phyloP scores from a whole-genome alignment of 2,797 vertebrate species.

The Centroberyx gerrardi region DNA sequence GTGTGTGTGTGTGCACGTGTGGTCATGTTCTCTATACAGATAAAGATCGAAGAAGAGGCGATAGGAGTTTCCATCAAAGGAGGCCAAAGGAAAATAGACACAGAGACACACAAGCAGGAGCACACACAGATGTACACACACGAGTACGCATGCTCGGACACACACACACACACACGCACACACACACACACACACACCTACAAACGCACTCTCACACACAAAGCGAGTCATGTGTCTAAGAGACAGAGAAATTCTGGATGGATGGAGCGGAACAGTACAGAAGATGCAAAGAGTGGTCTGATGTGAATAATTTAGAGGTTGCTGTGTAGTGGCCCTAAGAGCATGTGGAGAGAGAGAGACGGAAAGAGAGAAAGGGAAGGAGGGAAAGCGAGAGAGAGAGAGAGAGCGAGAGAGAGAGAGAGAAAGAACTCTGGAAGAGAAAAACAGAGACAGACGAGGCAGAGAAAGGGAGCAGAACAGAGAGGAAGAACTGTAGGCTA shows the following conservation, averaged over 20 bases:
- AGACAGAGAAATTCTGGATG: slow-evolving; percentile 71
- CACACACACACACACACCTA: slow-evolving; percentile 9
- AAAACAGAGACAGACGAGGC: slow-evolving; percentile 30
- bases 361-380: slow-evolving; percentile 18
- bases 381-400: slow-evolving; percentile 5
- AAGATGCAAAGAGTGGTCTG: slow-evolving; percentile 79
- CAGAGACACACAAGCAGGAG: slow-evolving; percentile 30
- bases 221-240: slow-evolving; percentile 44
- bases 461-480: slow-evolving; percentile 28
- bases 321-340: slow-evolving; percentile 74
- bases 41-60: slow-evolving; percentile 32
- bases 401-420: slow-evolving; percentile 7
- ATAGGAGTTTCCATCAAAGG: slow-evolving; percentile 36
- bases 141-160: slow-evolving; percentile 12
- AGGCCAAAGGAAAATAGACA: slow-evolving; percentile 58
- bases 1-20: not conserved
- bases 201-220: slow-evolving; percentile 3
- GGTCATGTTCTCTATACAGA: slow-evolving; percentile 35
- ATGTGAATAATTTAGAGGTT: slow-evolving; percentile 82
- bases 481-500: slow-evolving; percentile 47
- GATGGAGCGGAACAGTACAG: slow-evolving; percentile 68
- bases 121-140: slow-evolving; percentile 20
- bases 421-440: slow-evolving; percentile 7
- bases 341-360: slow-evolving; percentile 49
- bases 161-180: slow-evolving; percentile 18